Evolutionary conservation across 2,888 invertebrate species (phyloP), one percentile per base, ranked within the genome.

Genomic region (Mythimna albipuncta): DNA sequence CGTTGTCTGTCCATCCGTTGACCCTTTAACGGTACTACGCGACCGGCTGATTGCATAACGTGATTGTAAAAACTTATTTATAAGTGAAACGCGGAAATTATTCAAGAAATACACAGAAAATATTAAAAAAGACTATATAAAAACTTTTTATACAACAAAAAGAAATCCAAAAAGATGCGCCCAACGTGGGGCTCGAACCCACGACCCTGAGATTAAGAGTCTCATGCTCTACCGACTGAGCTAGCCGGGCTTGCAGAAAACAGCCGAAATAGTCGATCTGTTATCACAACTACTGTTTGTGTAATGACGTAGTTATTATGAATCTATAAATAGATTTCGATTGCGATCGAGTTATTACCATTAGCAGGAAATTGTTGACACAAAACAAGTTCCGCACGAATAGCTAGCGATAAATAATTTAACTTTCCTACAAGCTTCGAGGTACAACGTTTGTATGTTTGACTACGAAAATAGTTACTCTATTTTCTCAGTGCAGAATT

Each of bases 131-230:
- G 0, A 0, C 0, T 1, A n/a, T 58, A 11, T 19, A 6, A 35
- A 71, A 58, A 57, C 3, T 32, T 38, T 35, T 19, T 3, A 2
- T 1, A 26, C 47, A 47, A 2, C 5, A 62, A 74, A 72, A 59
- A 47, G 32, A 6, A 13, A 2, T 5, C 11, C 69, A 86, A 89
- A 89, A 92, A 91, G 89, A 82, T 82, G 72, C 96, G 96, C 97
- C 96, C 96, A 97, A 97, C 96, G 96, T 97, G 97, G 96, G 96
- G 97, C 97, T 97, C 97, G 97, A 97, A 97, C 97, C 96, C 96
- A 97, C 97, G 97, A 97, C 97, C 97, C 97, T 97, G 97, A 97
- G 97, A 97, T 97, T 97, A 97, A 97, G 97, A 97, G 97, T 97
- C 97, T 97, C 97, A 96, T 96, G 96, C 96, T 96, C 96, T 96